Percentiles rank a stretch among this genome's conserved stretches.
These are phyloP conservation scores for Seriola rivoliana DNA, from an alignment of 2,113 vertebrate genomes.

Conservation along the genomic window DNA sequence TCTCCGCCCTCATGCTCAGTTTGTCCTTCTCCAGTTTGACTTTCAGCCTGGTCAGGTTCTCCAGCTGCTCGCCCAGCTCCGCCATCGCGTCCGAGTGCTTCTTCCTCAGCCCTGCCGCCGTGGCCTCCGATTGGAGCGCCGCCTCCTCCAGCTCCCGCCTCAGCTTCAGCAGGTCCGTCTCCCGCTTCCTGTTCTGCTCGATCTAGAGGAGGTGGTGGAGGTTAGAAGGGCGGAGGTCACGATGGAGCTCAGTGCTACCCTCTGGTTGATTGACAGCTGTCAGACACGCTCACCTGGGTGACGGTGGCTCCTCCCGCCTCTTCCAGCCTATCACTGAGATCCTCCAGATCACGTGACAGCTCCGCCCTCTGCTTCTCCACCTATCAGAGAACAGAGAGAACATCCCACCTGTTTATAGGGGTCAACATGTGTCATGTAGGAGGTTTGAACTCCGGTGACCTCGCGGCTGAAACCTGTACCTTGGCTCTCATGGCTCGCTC, in stretches of 20 bases:
- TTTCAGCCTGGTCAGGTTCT: slow-evolving; percentile 80
- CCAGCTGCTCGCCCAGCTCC: slow-evolving; percentile 79
- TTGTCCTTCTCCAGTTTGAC: slow-evolving; percentile 84
- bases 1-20: slow-evolving; percentile 81
- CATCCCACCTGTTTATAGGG: not conserved
- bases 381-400: slow-evolving; percentile 47
- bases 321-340: slow-evolving; percentile 82
- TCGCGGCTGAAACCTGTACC: slow-evolving; percentile 47
- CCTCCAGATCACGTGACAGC: slow-evolving; percentile 81
- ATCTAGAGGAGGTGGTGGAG: slow-evolving; percentile 54
- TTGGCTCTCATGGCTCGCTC: slow-evolving; percentile 81
- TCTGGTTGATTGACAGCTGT: not conserved
- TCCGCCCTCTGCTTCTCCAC: slow-evolving; percentile 86
- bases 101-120: slow-evolving; percentile 64
- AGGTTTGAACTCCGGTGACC: not conserved
- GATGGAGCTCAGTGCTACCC: not conserved
- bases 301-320: slow-evolving; percentile 80
- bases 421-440: not conserved
- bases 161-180: slow-evolving; percentile 81
- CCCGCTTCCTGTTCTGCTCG: slow-evolving; percentile 82
- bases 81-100: slow-evolving; percentile 76
- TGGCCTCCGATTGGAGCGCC: slow-evolving; percentile 77
- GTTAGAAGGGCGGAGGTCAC: not conserved
- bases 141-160: slow-evolving; percentile 79
- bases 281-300: slow-evolving; percentile 72